phyloP scores from a whole-genome alignment of 2,113 vertebrate genomes.

The Oryzias celebensis region DNA sequence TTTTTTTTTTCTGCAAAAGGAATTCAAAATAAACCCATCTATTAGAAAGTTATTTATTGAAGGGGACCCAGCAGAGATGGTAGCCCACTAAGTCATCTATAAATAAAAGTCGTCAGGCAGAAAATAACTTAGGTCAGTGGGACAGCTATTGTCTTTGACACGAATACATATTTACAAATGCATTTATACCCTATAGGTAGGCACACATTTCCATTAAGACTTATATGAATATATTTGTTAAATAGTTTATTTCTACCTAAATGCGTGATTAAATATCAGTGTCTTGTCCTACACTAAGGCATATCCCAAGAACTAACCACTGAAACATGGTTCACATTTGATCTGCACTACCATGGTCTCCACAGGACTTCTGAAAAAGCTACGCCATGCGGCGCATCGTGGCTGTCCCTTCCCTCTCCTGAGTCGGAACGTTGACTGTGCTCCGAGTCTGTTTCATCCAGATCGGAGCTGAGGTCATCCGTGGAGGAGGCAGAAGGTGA shows the following conservation, averaged over 20 bases:
- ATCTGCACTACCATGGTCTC: constrained; percentile 88
- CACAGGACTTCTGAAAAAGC: constrained; percentile 80
- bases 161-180: constrained; percentile 63
- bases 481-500: constrained; percentile 64
- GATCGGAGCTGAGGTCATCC: constrained; percentile 85
- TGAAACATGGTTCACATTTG: constrained; percentile 21
- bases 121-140: constrained; percentile 57
- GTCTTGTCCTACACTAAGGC: constrained; percentile 2
- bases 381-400: constrained; percentile 58
- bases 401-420: constrained; percentile 67
- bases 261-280: constrained; percentile 24
- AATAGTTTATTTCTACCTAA: constrained; percentile 46
- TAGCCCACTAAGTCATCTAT: constrained; percentile 45
- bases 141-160: constrained; percentile 21
- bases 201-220: constrained; percentile 16
- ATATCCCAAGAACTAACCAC: constrained; percentile 26
- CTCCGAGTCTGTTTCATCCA: constrained; percentile 85
- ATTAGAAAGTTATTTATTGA: constrained; percentile 58
- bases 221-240: constrained; percentile 33
- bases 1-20: constrained; percentile 13
- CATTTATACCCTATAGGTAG: constrained; percentile 66
- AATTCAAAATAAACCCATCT: constrained; percentile 5
- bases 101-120: constrained; percentile 53
- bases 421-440: constrained; percentile 71
- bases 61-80: constrained; percentile 32